Percentiles rank a stretch among this genome's conserved stretches.
Conservation (phyloP, 2,888 invertebrate genomes). For the Arge pagana region DNA sequence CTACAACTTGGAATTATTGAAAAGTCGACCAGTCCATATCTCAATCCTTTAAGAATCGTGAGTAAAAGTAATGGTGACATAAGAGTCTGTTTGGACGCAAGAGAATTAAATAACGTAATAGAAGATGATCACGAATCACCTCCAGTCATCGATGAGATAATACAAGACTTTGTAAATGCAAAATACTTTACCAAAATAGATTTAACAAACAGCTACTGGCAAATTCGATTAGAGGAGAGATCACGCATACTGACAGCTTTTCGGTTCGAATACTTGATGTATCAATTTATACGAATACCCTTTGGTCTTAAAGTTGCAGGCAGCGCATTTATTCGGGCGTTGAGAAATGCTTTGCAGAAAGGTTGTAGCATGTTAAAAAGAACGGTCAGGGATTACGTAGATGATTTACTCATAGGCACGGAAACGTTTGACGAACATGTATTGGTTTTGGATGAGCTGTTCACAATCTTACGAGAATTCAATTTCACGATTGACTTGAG, state of each 20-base stretch:
- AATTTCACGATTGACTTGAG: constrained; percentile 32
- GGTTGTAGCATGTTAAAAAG: constrained; percentile 30
- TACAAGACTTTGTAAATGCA: constrained; percentile 27
- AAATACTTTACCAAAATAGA: constrained; percentile 31
- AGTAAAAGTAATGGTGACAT: constrained; percentile 40
- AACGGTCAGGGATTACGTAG: no score
- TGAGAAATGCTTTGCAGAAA: constrained; percentile 35
- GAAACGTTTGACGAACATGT: constrained; percentile 30
- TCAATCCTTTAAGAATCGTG: constrained; percentile 39
- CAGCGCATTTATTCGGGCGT: constrained; percentile 33
- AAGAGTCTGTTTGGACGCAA: constrained; percentile 42
- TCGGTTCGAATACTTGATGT: constrained; percentile 26
- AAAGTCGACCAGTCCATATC: constrained; percentile 34
- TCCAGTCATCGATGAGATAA: constrained; percentile 31
- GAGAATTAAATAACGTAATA: constrained; percentile 38
- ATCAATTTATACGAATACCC: constrained; percentile 35
- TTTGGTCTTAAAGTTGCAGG: constrained; percentile 41
- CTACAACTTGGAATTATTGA: constrained; percentile 36
- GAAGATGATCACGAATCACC: constrained; percentile 37
- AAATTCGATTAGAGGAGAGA: constrained; percentile 28
- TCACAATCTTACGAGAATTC: constrained; percentile 26
- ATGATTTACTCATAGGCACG: constrained; percentile 39
- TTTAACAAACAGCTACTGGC: constrained; percentile 37
- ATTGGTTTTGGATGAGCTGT: constrained; percentile 27
- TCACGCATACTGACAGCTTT: constrained; percentile 31